Percentiles rank a stretch among this genome's conserved stretches.
Evolutionary conservation across 64 coral and sea anemone species (phyloP).

Genomic region (Pachyseris speciosa): DNA sequence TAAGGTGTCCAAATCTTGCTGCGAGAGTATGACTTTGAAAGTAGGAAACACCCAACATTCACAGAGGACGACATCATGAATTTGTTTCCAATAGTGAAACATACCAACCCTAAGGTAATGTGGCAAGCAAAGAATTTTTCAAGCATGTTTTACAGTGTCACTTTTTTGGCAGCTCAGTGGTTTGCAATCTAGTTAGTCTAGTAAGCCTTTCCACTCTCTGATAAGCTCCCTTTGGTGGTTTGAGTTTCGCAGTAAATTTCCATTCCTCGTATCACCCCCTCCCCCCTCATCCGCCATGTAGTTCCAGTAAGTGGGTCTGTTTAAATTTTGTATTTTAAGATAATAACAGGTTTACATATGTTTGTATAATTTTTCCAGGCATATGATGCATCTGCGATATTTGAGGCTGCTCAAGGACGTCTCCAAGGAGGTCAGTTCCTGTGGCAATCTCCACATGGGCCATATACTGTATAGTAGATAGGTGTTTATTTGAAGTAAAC

Average conservation of each 20-base stretch:
- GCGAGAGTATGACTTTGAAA: constrained; percentile 93
- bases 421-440: constrained; percentile 85
- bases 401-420: constrained; percentile 92
- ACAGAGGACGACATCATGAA: constrained; percentile 97
- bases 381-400: constrained; percentile 87
- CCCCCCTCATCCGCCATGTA: too few relatives aligned
- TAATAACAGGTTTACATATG: neutral
- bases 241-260: too few relatives aligned
- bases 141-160: neutral
- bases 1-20: constrained; percentile 91
- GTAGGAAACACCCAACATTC: constrained; percentile 88
- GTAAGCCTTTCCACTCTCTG: too few relatives aligned
- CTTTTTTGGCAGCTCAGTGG: too few relatives aligned
- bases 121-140: too few relatives aligned
- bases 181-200: too few relatives aligned
- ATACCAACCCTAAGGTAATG: constrained; percentile 95
- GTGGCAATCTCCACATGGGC: neutral
- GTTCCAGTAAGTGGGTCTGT: too few relatives aligned
- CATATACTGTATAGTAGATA: too few relatives aligned
- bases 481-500: too few relatives aligned
- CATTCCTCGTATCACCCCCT: too few relatives aligned
- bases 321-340: too few relatives aligned
- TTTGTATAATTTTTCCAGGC: constrained; percentile 28
- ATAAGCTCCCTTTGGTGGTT: too few relatives aligned
- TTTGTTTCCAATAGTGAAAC: constrained; percentile 95